Evolutionary conservation across 1,140 invertebrate species (phyloP).

Genomic region (Delia radicum): DNA sequence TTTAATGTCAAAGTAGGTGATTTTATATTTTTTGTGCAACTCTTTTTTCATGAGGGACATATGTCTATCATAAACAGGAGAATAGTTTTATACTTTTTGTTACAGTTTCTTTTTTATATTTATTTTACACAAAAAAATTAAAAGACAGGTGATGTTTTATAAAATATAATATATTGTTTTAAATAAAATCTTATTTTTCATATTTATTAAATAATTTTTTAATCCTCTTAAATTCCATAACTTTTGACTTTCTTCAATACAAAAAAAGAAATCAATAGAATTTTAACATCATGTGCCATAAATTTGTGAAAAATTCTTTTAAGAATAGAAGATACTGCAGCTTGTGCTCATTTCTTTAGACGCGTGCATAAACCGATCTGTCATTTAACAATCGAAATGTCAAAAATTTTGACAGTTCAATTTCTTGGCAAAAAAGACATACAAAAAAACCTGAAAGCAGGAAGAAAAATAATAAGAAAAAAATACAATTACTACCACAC

Average conservation of each 20-base stretch:
- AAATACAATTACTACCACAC: slow-evolving; percentile 5
- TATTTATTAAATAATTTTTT: slow-evolving; percentile 4
- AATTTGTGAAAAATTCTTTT: background rate
- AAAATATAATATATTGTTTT: background rate
- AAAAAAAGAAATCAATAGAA: background rate
- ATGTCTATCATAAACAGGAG: background rate
- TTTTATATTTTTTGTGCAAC: background rate
- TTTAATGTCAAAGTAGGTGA: background rate
- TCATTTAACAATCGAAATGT: slow-evolving; percentile 29
- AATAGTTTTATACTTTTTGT: background rate
- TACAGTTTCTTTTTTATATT: background rate
- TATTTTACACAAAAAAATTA: background rate
- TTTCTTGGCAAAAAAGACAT: slow-evolving; percentile 19
- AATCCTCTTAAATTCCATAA: slow-evolving; percentile 18
- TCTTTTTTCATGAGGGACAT: background rate
- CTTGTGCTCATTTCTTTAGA: background rate
- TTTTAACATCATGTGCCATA: background rate
- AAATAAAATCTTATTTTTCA: no score
- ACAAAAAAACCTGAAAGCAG: slow-evolving; percentile 10
- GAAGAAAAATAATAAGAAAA: background rate
- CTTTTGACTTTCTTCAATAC: background rate
- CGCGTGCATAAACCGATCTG: slow-evolving; percentile 25
- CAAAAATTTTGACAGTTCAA: slow-evolving; percentile 33
- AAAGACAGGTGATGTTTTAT: slow-evolving; percentile 3
- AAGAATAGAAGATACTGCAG: background rate